A percentile compares a stretch with the other conserved stretches of the same genome.
Evolutionary conservation across 2,113 vertebrate species (phyloP).

Genomic region (Sander vitreus): DNA sequence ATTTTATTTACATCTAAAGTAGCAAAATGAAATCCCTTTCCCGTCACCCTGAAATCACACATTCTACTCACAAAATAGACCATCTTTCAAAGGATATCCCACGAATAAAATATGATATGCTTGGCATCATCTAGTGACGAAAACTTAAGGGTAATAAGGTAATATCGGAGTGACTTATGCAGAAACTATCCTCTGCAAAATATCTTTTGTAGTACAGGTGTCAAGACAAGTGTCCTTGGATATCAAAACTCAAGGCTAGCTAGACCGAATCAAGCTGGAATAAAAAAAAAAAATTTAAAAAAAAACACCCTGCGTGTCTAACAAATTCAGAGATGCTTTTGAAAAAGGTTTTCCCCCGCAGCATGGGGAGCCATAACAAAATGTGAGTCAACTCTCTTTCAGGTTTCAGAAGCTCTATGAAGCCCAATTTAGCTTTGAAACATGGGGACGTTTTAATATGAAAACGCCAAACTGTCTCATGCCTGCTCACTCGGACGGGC

Average conservation of each 20-base stretch:
- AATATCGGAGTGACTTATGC: not conserved
- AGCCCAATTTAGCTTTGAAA: constrained; percentile 76
- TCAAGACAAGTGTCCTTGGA: constrained; percentile 52
- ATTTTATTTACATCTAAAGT: constrained; percentile 63
- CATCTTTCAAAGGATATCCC: not conserved
- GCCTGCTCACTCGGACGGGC: constrained; percentile 41
- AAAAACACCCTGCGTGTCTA: constrained; percentile 38
- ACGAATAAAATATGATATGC: not conserved
- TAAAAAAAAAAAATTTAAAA: constrained; percentile 30
- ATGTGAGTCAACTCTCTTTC: constrained; percentile 51
- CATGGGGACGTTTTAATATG: constrained; percentile 57
- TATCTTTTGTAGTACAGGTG: constrained; percentile 10
- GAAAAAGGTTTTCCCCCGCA: constrained; percentile 67
- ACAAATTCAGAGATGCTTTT: constrained; percentile 58
- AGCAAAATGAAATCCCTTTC: constrained; percentile 30
- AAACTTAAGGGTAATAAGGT: not conserved
- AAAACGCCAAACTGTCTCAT: constrained; percentile 63
- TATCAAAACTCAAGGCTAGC: constrained; percentile 30
- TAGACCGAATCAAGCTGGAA: constrained; percentile 30
- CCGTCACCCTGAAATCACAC: constrained; percentile 35
- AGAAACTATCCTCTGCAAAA: not conserved
- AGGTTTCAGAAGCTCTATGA: constrained; percentile 73
- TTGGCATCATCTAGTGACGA: not conserved
- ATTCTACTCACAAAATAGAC: constrained; percentile 13
- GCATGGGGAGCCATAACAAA: constrained; percentile 38